Conservation (phyloP, 1,140 invertebrate genomes). For the Drosophila kurseongensis region DNA sequence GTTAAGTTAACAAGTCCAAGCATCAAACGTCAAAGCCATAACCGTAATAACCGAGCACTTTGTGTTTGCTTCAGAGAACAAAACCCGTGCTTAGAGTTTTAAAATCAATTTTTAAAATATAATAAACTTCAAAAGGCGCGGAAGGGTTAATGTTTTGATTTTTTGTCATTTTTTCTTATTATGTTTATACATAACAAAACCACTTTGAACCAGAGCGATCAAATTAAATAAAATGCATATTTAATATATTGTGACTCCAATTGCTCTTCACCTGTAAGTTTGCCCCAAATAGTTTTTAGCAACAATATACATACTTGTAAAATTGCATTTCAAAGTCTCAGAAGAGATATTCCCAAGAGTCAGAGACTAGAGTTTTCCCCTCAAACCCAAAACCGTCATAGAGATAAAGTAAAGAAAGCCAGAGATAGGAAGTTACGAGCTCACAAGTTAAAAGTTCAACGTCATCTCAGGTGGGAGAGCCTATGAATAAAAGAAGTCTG, state of each 20-base stretch:
- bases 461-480: slow-evolving; percentile 49
- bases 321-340: slow-evolving; percentile 10
- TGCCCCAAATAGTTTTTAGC: not conserved
- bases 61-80: not conserved
- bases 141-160: too few species aligned
- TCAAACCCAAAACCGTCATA: slow-evolving; percentile 4
- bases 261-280: not conserved
- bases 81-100: not conserved
- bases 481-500: slow-evolving; percentile 36
- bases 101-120: too few species aligned
- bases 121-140: too few species aligned
- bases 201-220: too few species aligned
- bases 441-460: slow-evolving; percentile 47
- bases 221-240: too few species aligned
- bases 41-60: slow-evolving; percentile 5
- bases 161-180: too few species aligned
- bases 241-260: too few species aligned
- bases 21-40: not conserved
- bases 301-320: not conserved
- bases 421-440: not conserved
- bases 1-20: slow-evolving; percentile 21
- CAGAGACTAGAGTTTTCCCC: slow-evolving; percentile 4
- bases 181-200: too few species aligned
- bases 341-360: slow-evolving; percentile 8
- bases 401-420: not conserved